Base-by-base conservation (phyloP, 2,888 invertebrate species). In the Acrobasis consociella region DNA sequence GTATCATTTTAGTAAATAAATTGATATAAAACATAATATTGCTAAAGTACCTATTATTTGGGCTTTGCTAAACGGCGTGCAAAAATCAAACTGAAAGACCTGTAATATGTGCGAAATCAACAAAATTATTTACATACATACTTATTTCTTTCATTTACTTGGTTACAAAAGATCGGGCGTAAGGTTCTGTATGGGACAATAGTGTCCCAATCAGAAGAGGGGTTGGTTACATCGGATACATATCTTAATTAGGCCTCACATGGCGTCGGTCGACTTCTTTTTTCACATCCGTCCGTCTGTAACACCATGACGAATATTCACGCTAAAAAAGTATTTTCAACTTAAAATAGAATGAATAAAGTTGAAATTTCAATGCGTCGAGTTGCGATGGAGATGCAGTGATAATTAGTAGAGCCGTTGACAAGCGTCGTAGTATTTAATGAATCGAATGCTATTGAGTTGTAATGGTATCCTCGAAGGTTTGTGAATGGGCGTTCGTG, bases 181-280 rank as follows among this genome's bases (percentile, higher is more conserved):
- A n/a, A 3, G n/a, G 46, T 13, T 37, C 2, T 16, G 37, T 56
- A 58, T 78, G 72, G 80, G 83, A 87, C 88, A 89, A 89, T 88
- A 84, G 83, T 81, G 80, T 73, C 79, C 81, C 80, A 78, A 83
- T 81, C 82, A 83, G 82, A 82, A 82, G 83, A 87, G 90, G 89
- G 90, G 76, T 77, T 83, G 82, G 74, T 80, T 55, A 62, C 83
- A 81, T 86, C 85, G 84, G 79, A 89, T 90, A 89, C 91, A 91
- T 90, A 92, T 92, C 92, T 91, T 92, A 92, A 92, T 92, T 91
- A 91, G 91, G 82, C 92, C 92, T 73, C 92, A 92, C 92, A 92
- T 83, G 88, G 83, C 82, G 91, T 80, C 77, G 79, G 77, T 77
- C 78, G 77, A 51, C 76, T 76, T 78, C 77, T 79, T 80, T 85